Conservation (phyloP, 2,797 vertebrate species). For the Falco rusticolus region DNA sequence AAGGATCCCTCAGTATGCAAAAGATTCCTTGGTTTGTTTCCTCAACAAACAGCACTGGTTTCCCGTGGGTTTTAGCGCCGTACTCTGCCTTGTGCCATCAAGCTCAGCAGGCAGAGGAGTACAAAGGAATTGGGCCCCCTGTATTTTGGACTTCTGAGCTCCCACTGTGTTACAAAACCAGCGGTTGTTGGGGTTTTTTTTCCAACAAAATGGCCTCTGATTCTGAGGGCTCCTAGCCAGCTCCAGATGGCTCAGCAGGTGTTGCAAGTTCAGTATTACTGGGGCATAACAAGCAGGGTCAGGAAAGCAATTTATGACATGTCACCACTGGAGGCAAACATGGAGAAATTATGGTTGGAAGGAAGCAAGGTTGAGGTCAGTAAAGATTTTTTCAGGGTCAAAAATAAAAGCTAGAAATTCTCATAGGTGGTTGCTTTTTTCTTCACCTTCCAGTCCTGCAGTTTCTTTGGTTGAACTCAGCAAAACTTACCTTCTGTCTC, state of each 20-base stretch:
- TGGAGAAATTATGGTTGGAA: background rate
- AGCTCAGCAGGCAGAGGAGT: background rate
- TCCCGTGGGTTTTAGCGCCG: background rate
- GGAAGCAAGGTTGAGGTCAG: constrained; percentile 18
- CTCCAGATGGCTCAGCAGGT: background rate
- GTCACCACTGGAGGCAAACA: background rate
- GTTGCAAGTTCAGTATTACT: background rate
- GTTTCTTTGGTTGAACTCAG: background rate
- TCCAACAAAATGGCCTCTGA: background rate
- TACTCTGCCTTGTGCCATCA: background rate
- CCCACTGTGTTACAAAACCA: background rate
- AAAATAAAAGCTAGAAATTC: constrained; percentile 9
- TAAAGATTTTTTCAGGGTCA: constrained; percentile 25
- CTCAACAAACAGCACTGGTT: background rate
- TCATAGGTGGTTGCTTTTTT: background rate
- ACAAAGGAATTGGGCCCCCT: background rate
- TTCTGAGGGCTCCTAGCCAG: background rate
- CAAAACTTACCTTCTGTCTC: background rate
- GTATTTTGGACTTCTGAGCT: background rate
- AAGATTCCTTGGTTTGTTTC: background rate
- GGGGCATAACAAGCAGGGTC: constrained; percentile 31
- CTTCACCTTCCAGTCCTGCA: background rate
- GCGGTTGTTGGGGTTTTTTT: background rate
- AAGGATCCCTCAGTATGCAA: background rate
- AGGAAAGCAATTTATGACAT: background rate